A percentile compares a stretch with the other conserved stretches of the same genome.
These are phyloP conservation scores for Vesta saturnalis DNA, from an alignment of 2,888 invertebrate species.

Conservation along the genomic window DNA sequence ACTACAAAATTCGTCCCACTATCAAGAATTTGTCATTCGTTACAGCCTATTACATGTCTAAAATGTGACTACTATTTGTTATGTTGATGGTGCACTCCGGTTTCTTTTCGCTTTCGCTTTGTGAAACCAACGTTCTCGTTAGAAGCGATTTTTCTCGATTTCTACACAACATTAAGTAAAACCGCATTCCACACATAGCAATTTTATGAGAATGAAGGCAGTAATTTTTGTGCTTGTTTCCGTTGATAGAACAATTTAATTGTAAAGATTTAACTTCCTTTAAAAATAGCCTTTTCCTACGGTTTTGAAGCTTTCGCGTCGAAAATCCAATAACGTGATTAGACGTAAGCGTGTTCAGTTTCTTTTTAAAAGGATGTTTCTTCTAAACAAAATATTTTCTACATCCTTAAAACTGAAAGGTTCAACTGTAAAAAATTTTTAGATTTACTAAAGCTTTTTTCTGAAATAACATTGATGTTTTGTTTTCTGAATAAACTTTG, in stretches of 20 bases:
- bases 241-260: background rate
- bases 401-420: background rate
- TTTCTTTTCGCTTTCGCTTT: conserved; percentile 28
- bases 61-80: conserved; percentile 36
- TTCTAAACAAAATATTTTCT: conserved; percentile 12
- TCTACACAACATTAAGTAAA: background rate
- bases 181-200: background rate
- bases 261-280: conserved; percentile 3
- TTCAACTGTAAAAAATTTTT: background rate
- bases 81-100: conserved; percentile 28
- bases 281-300: conserved; percentile 12
- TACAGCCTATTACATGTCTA: conserved; percentile 42
- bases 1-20: conserved; percentile 53
- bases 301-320: conserved; percentile 20
- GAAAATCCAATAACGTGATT: conserved; percentile 28
- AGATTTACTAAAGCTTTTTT: background rate
- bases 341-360: conserved; percentile 25
- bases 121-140: conserved; percentile 22
- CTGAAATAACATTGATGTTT: background rate
- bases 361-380: conserved; percentile 19
- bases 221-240: background rate
- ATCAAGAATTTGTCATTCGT: conserved; percentile 52
- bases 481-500: background rate
- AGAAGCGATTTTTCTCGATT: conserved; percentile 16
- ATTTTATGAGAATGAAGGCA: background rate